Percentiles rank a stretch among this genome's conserved stretches.
phyloP scores from a whole-genome alignment of 2,113 vertebrate species.

The Misgurnus anguillicaudatus region DNA sequence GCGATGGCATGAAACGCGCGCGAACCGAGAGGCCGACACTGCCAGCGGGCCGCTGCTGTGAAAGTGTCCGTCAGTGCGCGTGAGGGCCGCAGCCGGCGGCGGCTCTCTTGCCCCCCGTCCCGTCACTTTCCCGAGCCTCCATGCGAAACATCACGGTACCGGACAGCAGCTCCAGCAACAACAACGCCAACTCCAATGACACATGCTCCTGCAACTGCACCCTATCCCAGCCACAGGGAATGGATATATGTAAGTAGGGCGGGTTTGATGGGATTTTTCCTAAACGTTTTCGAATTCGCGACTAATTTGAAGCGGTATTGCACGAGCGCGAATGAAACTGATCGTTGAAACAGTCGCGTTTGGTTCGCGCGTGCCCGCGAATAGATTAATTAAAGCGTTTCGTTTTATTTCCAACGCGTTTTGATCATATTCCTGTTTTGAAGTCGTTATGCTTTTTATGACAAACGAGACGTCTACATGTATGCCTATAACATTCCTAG shows the following conservation, averaged over 20 bases:
- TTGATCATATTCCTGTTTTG: neutral
- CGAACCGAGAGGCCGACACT: slow-evolving; percentile 44
- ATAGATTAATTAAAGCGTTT: neutral
- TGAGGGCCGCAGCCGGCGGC: slow-evolving; percentile 72
- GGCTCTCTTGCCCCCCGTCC: slow-evolving; percentile 65
- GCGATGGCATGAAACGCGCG: slow-evolving; percentile 52
- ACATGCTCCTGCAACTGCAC: slow-evolving; percentile 83
- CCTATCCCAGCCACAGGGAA: slow-evolving; percentile 79
- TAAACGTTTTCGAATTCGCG: neutral
- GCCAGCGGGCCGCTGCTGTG: slow-evolving; percentile 60
- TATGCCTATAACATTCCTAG: neutral
- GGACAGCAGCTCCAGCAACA: slow-evolving; percentile 75
- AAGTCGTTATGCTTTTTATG: neutral
- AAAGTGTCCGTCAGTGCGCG: slow-evolving; percentile 70
- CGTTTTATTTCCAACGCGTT: neutral
- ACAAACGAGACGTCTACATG: neutral
- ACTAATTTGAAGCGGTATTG: neutral
- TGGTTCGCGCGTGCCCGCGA: too few species aligned
- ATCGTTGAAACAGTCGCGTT: neutral
- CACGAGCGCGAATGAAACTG: neutral
- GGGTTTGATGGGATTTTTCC: slow-evolving; percentile 27
- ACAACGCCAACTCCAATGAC: slow-evolving; percentile 80
- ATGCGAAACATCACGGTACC: slow-evolving; percentile 80
- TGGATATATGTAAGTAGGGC: slow-evolving; percentile 81
- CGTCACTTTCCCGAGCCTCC: slow-evolving; percentile 66